Evolutionary conservation across 2,888 invertebrate genomes (phyloP).

Genomic region (Stenotaenia linearis): DNA sequence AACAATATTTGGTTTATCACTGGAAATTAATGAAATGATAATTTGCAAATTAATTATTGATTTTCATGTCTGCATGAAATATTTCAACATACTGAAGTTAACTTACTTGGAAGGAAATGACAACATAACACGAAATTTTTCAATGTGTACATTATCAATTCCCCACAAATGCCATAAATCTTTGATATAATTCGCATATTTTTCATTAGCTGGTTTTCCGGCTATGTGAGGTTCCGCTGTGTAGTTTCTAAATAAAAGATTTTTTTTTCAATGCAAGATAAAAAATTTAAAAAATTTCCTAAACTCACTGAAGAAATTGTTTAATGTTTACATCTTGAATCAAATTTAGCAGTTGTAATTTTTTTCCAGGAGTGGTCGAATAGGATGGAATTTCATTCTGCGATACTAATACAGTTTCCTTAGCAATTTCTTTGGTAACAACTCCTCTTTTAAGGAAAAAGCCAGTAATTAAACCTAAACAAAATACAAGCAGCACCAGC

Average conservation of each 20-base stretch:
- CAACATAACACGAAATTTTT: conserved; percentile 32
- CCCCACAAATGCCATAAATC: conserved; percentile 30
- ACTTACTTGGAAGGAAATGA: conserved; percentile 35
- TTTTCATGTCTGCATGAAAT: neutral
- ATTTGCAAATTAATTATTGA: too few species aligned
- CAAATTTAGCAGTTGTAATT: neutral
- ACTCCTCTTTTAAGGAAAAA: conserved; percentile 32
- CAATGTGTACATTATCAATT: conserved; percentile 30
- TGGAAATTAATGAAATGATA: neutral
- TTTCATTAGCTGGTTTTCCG: conserved; percentile 29
- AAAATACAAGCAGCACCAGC: conserved; percentile 31
- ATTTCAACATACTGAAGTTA: conserved; percentile 26
- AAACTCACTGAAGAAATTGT: conserved; percentile 31
- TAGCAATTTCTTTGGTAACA: neutral
- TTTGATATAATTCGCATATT: conserved; percentile 26
- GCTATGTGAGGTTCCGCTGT: conserved; percentile 34
- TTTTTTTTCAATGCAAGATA: too few species aligned
- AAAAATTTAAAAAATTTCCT: too few species aligned
- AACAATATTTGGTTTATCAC: neutral
- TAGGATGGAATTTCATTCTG: neutral
- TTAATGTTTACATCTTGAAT: conserved; percentile 32
- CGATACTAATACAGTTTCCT: neutral
- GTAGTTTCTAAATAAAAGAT: conserved; percentile 29
- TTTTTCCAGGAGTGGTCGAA: conserved; percentile 3
- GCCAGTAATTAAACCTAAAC: conserved; percentile 32